Evolutionary conservation across 2,113 vertebrate species (phyloP), one percentile per base, ranked within the genome.

Genomic region (Anolis carolinensis): DNA sequence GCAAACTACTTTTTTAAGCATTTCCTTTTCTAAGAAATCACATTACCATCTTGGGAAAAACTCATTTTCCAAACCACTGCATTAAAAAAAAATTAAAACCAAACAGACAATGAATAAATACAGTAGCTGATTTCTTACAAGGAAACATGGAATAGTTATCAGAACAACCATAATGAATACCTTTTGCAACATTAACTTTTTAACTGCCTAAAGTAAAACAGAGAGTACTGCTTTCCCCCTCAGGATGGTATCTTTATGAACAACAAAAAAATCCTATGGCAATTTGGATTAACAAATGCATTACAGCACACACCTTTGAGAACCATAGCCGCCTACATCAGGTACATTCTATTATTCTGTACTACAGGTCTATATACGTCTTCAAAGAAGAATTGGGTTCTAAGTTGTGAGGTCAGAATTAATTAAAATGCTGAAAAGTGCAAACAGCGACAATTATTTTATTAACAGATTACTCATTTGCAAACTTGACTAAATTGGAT

Each of bases 21-120:
- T 77, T 84, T 77, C 76, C 86, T 90, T 91, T 84, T 88, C 92
- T 90, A 92, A 77, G 86, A 94, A 91, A 92, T 79, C 72, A 21
- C 82, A 84, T 68, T 70, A 71, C 30, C 50, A 25, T 71, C 44
- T 85, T 72, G 65, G 20, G 50, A 14, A 79, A 79, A 71, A 11
- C 76, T 71, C 20, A 59, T 71, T 79, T 79, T 85, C 25, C 25
- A 85, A 55, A 85, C 75, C 48, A 79, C 9, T 70, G 36, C 50
- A 39, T 71, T 74, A 74, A 18, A 14, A 14, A 74, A 62, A 74
- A 3, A 73, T 36, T 83, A 36, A 74, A 68, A 8, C n/a, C 9
- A 39, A 2, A 55, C 39, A 44, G 39, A 44, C 39, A 44, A 2
- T 44, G 39, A 44, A 44, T 44, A 44, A 44, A 44, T 44, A 44